These are phyloP conservation scores for Hirtodrosophila confusa DNA, from an alignment of 2,888 invertebrate species.

Conservation along the genomic window DNA sequence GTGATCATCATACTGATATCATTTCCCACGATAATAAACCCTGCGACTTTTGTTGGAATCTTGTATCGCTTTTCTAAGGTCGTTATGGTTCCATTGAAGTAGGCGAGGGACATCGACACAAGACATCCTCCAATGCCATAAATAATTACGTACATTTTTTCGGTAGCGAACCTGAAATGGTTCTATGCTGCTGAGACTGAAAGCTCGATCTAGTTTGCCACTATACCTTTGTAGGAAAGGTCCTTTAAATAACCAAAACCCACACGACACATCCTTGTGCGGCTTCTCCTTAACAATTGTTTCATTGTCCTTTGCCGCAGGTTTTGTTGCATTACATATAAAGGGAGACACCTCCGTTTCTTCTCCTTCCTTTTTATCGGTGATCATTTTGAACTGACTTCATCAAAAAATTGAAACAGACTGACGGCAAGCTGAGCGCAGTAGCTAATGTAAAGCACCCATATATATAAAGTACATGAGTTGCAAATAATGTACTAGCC, in stretches of 20 bases:
- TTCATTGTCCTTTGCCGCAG: neutral
- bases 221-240: slow-evolving; percentile 85
- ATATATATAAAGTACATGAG: slow-evolving; percentile 1
- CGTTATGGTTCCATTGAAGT: slow-evolving; percentile 89
- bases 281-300: slow-evolving; percentile 22
- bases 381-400: slow-evolving; percentile 19
- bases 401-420: slow-evolving; percentile 6
- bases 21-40: slow-evolving; percentile 89
- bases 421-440: slow-evolving; percentile 11
- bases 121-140: slow-evolving; percentile 88
- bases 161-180: slow-evolving; percentile 80
- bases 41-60: slow-evolving; percentile 88
- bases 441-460: slow-evolving; percentile 1
- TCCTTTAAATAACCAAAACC: slow-evolving; percentile 87
- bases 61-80: slow-evolving; percentile 90
- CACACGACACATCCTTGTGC: slow-evolving; percentile 84
- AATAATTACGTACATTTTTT: slow-evolving; percentile 85
- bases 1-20: slow-evolving; percentile 89
- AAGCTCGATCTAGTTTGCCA: neutral
- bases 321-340: neutral
- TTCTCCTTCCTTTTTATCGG: slow-evolving; percentile 23
- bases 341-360: slow-evolving; percentile 36
- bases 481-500: slow-evolving; percentile 4
- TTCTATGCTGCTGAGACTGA: neutral
- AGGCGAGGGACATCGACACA: slow-evolving; percentile 88